A percentile compares a stretch with the other conserved stretches of the same genome.
phyloP scores from a whole-genome alignment of 2,888 invertebrate species.

The Cheilosia soror region DNA sequence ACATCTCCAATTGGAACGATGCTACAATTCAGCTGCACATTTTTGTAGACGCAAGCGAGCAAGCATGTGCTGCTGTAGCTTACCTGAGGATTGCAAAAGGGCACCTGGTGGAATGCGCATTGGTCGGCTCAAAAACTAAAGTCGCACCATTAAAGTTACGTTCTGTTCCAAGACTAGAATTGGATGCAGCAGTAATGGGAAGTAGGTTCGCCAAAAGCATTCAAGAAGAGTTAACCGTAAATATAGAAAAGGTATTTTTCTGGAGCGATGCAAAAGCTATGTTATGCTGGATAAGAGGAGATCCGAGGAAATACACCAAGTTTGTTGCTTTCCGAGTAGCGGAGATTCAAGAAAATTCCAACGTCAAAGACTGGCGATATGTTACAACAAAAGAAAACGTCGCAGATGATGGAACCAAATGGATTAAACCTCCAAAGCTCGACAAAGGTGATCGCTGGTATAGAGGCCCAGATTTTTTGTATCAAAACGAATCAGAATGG shows the following conservation, averaged over 20 bases:
- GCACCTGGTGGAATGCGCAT: conserved; percentile 14
- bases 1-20: conserved; percentile 46
- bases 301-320: too few relatives aligned
- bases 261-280: conserved; percentile 48
- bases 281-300: too few relatives aligned
- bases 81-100: conserved; percentile 16
- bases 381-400: conserved; percentile 22
- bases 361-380: conserved; percentile 13
- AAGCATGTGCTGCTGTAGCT: conserved; percentile 16
- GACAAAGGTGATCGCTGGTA: conserved; percentile 10
- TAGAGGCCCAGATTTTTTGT: neutral
- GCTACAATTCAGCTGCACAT: conserved; percentile 45
- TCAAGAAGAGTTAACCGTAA: conserved; percentile 9
- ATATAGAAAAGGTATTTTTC: conserved; percentile 38
- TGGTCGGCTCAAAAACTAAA: conserved; percentile 22
- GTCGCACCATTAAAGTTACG: conserved; percentile 19
- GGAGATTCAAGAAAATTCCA: conserved; percentile 20
- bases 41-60: conserved; percentile 28
- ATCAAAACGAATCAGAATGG: neutral
- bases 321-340: too few relatives aligned
- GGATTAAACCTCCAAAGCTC: neutral
- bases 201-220: conserved; percentile 20
- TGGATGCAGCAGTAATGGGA: conserved; percentile 33
- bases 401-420: conserved; percentile 43
- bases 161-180: conserved; percentile 23